phyloP scores from a whole-genome alignment of 53 echinoderm and acorn worm genomes.

The Astropecten irregularis region DNA sequence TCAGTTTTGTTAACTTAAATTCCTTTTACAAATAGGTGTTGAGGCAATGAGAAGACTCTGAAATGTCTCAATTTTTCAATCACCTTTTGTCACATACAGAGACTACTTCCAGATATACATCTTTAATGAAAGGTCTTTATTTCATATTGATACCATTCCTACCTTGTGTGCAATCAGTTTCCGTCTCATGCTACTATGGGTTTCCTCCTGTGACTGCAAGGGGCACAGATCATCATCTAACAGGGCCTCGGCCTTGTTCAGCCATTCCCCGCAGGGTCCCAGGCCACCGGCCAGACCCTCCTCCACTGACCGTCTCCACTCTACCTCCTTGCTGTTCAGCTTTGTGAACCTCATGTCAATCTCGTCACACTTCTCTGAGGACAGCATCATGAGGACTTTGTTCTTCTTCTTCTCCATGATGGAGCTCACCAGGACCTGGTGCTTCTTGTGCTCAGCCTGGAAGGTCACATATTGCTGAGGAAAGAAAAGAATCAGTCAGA shows the following conservation, averaged over 20 bases:
- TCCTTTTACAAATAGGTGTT: no score
- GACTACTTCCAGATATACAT: no score
- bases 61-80: no score
- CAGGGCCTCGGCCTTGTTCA: conserved; percentile 83
- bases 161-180: conserved; percentile 82
- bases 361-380: conserved; percentile 73
- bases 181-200: conserved; percentile 85
- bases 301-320: conserved; percentile 86
- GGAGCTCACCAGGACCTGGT: conserved; percentile 59
- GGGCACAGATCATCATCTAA: conserved; percentile 67
- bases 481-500: background rate
- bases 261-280: conserved; percentile 78
- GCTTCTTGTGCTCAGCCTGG: conserved; percentile 71
- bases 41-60: no score
- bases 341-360: conserved; percentile 75
- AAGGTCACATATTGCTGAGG: conserved; percentile 79
- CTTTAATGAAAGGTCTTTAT: no score
- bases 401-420: conserved; percentile 80
- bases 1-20: no score
- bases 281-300: conserved; percentile 72
- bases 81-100: no score
- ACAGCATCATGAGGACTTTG: conserved; percentile 77
- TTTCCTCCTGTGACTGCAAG: conserved; percentile 83
- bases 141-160: no score
- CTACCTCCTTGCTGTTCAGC: conserved; percentile 67